Conservation (phyloP, 2,797 vertebrate genomes). For the Tinamus major region DNA sequence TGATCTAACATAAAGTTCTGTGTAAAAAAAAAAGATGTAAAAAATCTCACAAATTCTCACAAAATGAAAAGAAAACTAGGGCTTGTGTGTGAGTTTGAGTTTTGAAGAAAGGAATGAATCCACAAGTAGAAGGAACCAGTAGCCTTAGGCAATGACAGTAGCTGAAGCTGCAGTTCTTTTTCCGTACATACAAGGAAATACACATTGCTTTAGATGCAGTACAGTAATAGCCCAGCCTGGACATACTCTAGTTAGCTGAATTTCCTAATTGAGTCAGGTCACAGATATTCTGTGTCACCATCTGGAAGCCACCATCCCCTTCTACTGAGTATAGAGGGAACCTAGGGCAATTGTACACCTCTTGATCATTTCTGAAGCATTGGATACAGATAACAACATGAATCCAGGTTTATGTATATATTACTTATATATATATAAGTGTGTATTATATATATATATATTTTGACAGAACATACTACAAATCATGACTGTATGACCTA, state of each 20-base stretch:
- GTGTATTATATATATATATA: not conserved
- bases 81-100: not conserved
- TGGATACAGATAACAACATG: not conserved
- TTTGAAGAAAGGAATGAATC: not conserved
- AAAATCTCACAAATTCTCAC: constrained; percentile 44
- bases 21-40: not conserved
- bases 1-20: not conserved
- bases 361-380: not conserved
- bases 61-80: not conserved
- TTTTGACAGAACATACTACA: not conserved
- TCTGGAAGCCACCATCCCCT: not conserved
- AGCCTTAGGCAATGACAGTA: not conserved
- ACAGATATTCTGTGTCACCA: not conserved
- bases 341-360: not conserved
- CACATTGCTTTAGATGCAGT: not conserved
- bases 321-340: not conserved
- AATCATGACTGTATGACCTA: not conserved
- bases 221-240: not conserved
- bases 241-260: not conserved
- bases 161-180: not conserved
- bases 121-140: not conserved
- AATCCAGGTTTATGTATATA: not conserved
- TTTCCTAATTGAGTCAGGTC: not conserved
- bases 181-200: not conserved
- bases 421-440: too few species aligned